Evolutionary conservation across 2,797 vertebrate genomes (phyloP).

Genomic region (Notolabrus celidotus): DNA sequence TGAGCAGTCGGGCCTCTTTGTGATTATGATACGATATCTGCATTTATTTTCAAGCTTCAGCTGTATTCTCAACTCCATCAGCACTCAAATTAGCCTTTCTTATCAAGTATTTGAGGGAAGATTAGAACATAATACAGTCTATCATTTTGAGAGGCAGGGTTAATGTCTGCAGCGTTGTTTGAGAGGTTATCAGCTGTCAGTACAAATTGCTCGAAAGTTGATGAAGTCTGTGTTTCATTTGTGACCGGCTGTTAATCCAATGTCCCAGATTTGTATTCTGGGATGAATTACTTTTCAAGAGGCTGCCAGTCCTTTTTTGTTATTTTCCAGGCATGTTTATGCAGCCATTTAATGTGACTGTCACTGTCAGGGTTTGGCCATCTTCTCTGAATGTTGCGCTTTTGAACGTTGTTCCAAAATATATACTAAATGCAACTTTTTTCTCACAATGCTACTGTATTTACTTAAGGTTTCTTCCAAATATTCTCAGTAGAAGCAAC

Average conservation of each 20-base stretch:
- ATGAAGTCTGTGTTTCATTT: constrained; percentile 78
- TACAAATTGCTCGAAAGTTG: constrained; percentile 76
- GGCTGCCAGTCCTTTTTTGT: constrained; percentile 46
- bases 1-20: constrained; percentile 73
- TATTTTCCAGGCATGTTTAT: constrained; percentile 65
- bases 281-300: constrained; percentile 71
- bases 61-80: constrained; percentile 79
- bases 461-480: background rate
- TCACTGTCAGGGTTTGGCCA: constrained; percentile 26
- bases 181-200: constrained; percentile 80
- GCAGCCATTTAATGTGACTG: constrained; percentile 48
- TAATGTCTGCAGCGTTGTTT: constrained; percentile 76
- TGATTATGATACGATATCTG: constrained; percentile 81
- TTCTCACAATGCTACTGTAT: background rate
- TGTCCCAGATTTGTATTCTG: constrained; percentile 70
- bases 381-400: constrained; percentile 14
- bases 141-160: constrained; percentile 77
- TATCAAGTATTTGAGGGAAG: constrained; percentile 80
- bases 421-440: background rate
- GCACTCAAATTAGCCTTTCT: constrained; percentile 82
- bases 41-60: constrained; percentile 76
- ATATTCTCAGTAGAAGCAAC: background rate
- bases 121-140: constrained; percentile 81
- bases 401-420: constrained; percentile 14
- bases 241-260: constrained; percentile 73